These are phyloP conservation scores for Oenanthe oenanthe DNA, from an alignment of 2,113 vertebrate species.

Conservation along the genomic window DNA sequence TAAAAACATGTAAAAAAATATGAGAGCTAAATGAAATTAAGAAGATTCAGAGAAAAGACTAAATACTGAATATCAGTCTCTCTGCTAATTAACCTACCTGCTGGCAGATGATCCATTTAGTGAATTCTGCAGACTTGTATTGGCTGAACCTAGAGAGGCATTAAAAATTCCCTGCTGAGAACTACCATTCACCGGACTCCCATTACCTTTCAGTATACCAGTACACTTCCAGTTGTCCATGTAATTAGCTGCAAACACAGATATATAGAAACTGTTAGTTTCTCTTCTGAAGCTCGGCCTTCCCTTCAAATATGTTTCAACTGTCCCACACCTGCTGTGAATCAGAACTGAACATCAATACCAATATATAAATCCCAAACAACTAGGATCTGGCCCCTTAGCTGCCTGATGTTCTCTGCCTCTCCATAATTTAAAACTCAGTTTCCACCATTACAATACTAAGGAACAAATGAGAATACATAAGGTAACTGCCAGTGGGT, in stretches of 20 bases:
- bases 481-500: background rate
- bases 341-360: background rate
- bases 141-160: slow-evolving; percentile 81
- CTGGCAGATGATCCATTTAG: slow-evolving; percentile 88
- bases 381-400: background rate
- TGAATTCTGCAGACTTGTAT: slow-evolving; percentile 84
- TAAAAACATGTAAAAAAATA: background rate
- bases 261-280: background rate
- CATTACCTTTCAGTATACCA: slow-evolving; percentile 95
- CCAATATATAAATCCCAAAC: background rate
- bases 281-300: background rate
- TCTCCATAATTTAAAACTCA: background rate
- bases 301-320: background rate
- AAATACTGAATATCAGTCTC: background rate
- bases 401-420: background rate
- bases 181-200: slow-evolving; percentile 89
- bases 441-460: background rate
- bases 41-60: background rate
- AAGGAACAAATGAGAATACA: background rate
- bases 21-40: background rate
- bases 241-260: slow-evolving; percentile 87
- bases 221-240: slow-evolving; percentile 99
- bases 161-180: slow-evolving; percentile 88
- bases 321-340: background rate
- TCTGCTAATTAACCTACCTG: slow-evolving; percentile 83